phyloP scores from a whole-genome alignment of 2,888 invertebrate species.

The Caenorhabditis virilis region DNA sequence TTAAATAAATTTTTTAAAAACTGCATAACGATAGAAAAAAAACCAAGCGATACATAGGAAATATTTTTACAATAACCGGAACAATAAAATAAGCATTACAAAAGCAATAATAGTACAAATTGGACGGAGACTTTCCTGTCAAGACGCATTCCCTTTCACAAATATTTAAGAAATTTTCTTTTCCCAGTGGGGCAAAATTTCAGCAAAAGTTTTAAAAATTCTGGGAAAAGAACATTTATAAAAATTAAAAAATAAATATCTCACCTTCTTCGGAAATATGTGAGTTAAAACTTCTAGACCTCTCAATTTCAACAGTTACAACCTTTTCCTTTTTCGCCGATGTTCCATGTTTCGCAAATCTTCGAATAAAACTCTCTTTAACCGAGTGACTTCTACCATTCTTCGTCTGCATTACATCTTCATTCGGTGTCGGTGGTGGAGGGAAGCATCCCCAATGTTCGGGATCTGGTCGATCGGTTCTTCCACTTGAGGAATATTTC shows the following conservation, averaged over 20 bases:
- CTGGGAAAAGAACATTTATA: neutral
- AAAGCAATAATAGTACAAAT: too few relatives aligned
- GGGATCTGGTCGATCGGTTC: conserved; percentile 39
- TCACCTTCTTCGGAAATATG: conserved; percentile 45
- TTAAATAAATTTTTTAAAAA: too few relatives aligned
- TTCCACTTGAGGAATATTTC: conserved; percentile 16
- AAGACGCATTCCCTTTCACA: too few relatives aligned
- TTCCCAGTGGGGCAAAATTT: too few relatives aligned
- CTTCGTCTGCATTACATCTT: neutral
- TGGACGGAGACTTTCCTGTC: too few relatives aligned
- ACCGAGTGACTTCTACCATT: conserved; percentile 39
- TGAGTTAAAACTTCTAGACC: conserved; percentile 44
- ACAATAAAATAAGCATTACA: too few relatives aligned
- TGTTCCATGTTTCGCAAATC: conserved; percentile 10
- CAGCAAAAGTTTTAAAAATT: too few relatives aligned
- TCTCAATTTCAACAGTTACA: conserved; percentile 3
- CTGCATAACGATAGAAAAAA: too few relatives aligned
- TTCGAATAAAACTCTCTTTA: conserved; percentile 46
- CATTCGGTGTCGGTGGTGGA: conserved; percentile 18
- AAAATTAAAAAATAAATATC: neutral
- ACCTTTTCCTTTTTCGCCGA: neutral
- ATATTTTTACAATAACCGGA: too few relatives aligned
- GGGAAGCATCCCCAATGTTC: conserved; percentile 20
- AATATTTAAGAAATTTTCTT: too few relatives aligned
- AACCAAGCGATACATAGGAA: too few relatives aligned